Evolutionary conservation across 2,797 vertebrate genomes (phyloP).

Genomic region (Heterohyrax brucei): DNA sequence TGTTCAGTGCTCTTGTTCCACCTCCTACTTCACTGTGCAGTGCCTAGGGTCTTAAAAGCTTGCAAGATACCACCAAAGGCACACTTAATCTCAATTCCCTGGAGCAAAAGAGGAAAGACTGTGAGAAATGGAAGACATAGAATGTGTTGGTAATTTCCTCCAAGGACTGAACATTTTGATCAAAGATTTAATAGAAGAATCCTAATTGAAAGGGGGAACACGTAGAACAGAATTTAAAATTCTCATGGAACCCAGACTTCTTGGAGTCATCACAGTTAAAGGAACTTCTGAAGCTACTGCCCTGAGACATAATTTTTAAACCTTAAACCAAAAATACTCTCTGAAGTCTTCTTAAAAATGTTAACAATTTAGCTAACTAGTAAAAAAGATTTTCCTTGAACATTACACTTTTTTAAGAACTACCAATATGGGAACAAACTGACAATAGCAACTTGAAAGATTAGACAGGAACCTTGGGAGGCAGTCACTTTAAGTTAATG

Average conservation of each 20-base stretch:
- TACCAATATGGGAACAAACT: neutral
- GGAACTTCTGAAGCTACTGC: neutral
- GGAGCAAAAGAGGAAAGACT: neutral
- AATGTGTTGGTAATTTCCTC: neutral
- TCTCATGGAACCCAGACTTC: neutral
- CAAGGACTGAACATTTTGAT: neutral
- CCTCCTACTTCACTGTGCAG: neutral
- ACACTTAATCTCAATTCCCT: neutral
- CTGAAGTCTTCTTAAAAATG: neutral
- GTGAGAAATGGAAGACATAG: neutral
- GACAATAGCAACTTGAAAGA: neutral
- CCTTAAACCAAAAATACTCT: neutral
- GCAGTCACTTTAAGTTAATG: neutral
- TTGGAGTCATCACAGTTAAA: neutral
- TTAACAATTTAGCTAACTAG: neutral
- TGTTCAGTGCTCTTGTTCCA: neutral
- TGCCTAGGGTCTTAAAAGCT: neutral
- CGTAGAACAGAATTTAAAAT: neutral
- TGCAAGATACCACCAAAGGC: neutral
- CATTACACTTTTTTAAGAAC: neutral
- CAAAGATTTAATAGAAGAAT: neutral
- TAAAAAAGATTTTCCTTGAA: neutral
- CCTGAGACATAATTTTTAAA: neutral
- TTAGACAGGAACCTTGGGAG: neutral
- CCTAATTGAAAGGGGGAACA: neutral